Evolutionary conservation across 2,113 vertebrate species (phyloP).

Genomic region (Dryoscopus gambensis): DNA sequence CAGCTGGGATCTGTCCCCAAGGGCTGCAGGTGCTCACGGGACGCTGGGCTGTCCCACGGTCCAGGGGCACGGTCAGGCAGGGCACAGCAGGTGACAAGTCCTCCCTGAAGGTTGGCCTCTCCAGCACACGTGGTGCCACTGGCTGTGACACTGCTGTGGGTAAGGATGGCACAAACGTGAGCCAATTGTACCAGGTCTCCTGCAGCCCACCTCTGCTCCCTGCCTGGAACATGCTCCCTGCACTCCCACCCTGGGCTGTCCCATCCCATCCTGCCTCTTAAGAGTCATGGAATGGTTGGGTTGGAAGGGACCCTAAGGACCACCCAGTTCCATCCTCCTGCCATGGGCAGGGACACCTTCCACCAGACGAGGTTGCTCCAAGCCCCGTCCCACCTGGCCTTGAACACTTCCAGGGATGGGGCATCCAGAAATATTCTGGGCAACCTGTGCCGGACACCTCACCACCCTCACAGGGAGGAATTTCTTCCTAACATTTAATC

Average conservation of each 20-base stretch:
- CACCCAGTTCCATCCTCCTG: neutral
- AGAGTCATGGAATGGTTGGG: neutral
- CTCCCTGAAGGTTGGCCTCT: neutral
- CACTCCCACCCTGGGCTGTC: neutral
- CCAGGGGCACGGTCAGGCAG: neutral
- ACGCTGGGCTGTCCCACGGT: neutral
- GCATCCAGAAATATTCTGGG: neutral
- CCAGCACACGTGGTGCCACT: rapidly evolving
- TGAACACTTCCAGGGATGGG: neutral
- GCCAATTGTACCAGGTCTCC: neutral
- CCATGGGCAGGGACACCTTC: neutral
- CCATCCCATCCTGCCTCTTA: neutral
- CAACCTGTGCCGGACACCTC: neutral
- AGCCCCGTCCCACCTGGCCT: neutral
- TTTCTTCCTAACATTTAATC: neutral
- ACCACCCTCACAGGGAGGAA: neutral
- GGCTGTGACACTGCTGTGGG: neutral
- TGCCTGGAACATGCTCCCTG: rapidly evolving
- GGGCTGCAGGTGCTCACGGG: rapidly evolving
- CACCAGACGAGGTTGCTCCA: neutral
- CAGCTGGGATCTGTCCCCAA: neutral
- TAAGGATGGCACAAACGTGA: neutral
- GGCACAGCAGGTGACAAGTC: neutral
- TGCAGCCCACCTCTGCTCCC: neutral
- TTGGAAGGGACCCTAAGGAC: neutral